Evolutionary conservation across 1,140 invertebrate genomes (phyloP), one percentile per base, ranked within the genome.

Genomic region (Danaus melanippus): DNA sequence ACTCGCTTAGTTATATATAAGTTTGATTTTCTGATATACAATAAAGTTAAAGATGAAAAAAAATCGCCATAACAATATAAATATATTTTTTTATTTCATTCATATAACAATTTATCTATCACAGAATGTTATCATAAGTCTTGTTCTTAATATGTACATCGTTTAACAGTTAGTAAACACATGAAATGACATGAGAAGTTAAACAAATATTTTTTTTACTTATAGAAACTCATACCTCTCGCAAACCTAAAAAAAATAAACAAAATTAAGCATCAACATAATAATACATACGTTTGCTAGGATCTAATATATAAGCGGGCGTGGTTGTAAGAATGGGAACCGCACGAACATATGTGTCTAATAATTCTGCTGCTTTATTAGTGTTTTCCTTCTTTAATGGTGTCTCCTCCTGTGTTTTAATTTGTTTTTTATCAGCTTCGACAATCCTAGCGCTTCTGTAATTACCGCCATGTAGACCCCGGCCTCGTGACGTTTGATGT

Each of bases 261-360:
- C 46, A 50, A 51, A 41, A 15, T 72, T 66, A 77, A 9, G 70
- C 59, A 67, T 86, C 83, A 17, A 86, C 78, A 49, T 84, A 86
- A 56, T 84, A 86, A 56, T 86, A 86, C 78, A 79, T 83, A 57
- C 83, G 67, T 74, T 86, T 84, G 49, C 83, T 86, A 12, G 83
- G 83, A 51, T 86, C 81, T 57, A 82, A 62, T 61, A 84, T 86
- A 52, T 71, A 86, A 0, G 62, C 64, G 10, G 79, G 74, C 1
- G 75, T 72, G 3, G 79, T 79, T 8, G 81, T 77, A 6, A 84
- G 56, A 56, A 78, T 60, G 8, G 80, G 76, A 12, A 64, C 74
- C 42, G 73, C 79, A 53, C 69, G 73, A 7, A 67, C 82, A 59
- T 76, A 79, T 10, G 67, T 75, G 21, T 75, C 76, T 12, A 85